phyloP scores from a whole-genome alignment of 53 echinoderm and acorn worm genomes.

The Echinarachnius parma region DNA sequence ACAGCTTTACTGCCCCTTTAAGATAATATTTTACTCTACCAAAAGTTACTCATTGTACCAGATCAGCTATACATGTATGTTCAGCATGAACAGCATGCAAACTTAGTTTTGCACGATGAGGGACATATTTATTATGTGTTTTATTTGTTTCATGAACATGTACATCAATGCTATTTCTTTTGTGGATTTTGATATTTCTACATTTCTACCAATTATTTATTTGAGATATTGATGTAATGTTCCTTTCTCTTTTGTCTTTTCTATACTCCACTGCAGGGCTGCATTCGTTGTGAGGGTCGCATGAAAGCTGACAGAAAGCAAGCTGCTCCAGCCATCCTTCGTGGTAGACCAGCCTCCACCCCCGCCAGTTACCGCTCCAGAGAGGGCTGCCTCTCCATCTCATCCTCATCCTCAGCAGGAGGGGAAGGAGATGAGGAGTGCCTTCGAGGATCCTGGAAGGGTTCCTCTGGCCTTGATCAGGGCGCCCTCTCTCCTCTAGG shows the following conservation, averaged over 20 bases:
- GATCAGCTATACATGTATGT: too few species aligned
- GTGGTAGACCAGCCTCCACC: slow-evolving; percentile 3
- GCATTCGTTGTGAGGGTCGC: slow-evolving; percentile 8
- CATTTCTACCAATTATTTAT: too few species aligned
- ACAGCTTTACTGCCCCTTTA: too few species aligned
- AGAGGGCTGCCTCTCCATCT: slow-evolving; percentile 26
- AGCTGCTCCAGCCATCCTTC: background rate
- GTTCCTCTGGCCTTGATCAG: slow-evolving; percentile 37
- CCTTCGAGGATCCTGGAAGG: slow-evolving; percentile 6
- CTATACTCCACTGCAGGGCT: slow-evolving; percentile 14
- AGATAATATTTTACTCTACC: too few species aligned
- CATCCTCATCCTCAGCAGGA: slow-evolving; percentile 19
- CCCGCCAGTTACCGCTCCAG: slow-evolving; percentile 1
- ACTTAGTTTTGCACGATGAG: too few species aligned
- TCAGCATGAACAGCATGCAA: too few species aligned
- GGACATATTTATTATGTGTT: too few species aligned
- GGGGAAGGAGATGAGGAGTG: background rate
- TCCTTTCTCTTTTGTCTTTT: background rate
- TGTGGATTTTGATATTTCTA: too few species aligned
- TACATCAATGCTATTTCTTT: too few species aligned
- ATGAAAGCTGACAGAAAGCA: slow-evolving; percentile 3
- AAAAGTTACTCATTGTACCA: too few species aligned
- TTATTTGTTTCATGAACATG: too few species aligned
- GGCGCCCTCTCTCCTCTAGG: slow-evolving; percentile 35
- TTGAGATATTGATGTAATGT: too few species aligned